Conservation (phyloP, 2,113 vertebrate genomes). For the Notarius lentiginosus region DNA sequence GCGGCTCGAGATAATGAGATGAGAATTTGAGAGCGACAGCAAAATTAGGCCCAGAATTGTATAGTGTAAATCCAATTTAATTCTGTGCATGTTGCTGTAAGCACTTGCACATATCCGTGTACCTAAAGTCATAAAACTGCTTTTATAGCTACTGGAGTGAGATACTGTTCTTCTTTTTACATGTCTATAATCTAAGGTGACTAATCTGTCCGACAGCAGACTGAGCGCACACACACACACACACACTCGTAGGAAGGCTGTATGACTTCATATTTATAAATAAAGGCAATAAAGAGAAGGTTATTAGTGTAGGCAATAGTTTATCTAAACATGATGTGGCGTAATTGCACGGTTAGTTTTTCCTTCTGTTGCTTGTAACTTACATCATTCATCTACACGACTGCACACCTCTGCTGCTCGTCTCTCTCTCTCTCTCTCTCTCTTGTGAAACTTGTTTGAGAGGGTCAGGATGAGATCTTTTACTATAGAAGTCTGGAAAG, state of each 20-base stretch:
- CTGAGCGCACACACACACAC: background rate
- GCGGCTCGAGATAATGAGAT: too few species aligned
- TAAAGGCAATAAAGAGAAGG: conserved; percentile 1
- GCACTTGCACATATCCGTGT: background rate
- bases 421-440: background rate
- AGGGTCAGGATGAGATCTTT: conserved; percentile 6
- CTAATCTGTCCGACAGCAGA: background rate
- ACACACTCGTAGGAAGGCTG: conserved; percentile 2
- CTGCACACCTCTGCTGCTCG: background rate
- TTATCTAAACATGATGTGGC: background rate
- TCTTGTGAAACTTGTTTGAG: conserved; percentile 15
- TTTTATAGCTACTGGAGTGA: conserved; percentile 1
- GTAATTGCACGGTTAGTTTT: conserved; percentile 10
- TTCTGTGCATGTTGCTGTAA: background rate
- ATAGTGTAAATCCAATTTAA: background rate
- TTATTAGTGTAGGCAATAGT: background rate
- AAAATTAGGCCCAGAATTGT: background rate
- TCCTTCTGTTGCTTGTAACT: conserved; percentile 4
- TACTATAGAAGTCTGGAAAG: background rate
- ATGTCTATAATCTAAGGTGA: background rate
- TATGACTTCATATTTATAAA: conserved; percentile 27
- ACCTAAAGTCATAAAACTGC: background rate
- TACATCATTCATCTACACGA: conserved; percentile 22
- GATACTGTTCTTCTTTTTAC: background rate
- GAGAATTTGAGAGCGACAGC: too few species aligned